Base-by-base conservation (phyloP, 2,797 vertebrate genomes). In the Oryzias dopingdopingensis region DNA sequence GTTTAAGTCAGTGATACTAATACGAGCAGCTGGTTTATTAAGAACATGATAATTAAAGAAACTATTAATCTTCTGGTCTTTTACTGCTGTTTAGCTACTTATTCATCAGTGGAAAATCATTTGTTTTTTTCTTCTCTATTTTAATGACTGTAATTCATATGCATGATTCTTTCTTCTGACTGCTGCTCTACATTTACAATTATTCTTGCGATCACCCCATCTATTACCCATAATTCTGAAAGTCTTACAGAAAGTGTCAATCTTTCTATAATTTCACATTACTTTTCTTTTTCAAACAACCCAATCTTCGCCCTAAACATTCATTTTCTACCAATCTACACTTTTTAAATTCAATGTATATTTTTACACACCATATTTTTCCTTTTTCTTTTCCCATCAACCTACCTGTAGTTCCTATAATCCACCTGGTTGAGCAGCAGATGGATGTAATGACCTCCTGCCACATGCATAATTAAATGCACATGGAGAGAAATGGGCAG, bases 401-500 rank as follows among this genome's bases (percentile, higher is more conserved):
- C 57, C 68, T 47, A 52, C 56, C 67, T 20, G 22, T 42, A 24
- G 55, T 72, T 65, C 72, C 65, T 24, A 40, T 56, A 77, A 71
- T 76, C 67, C 76, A 80, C 83, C 74, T 82, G 73, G 74, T 81
- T 84, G 74, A 82, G 29, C 47, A 77, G 29, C 42, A 40, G 52
- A 51, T 50, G 37, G 49, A 45, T 16, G 62, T 77, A 77, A 86
- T 82, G 76, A 67, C 74, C 68, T 64, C 47, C 62, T 49, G 47
- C 49, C 59, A 23, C 67, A 63, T 66, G 77, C 74, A 75, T 75
- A 74, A 76, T 81, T 67, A 80, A 61, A 86, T 78, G 73, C 74
- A 80, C 67, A 56, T 63, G 69, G 74, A 88, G 82, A 85, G 73
- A 78, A 85, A 80, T 79, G 60, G 85, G 73, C 26, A 14, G 70